Conservation (phyloP, 2,113 vertebrate genomes). For the Rhinogobius similis region DNA sequence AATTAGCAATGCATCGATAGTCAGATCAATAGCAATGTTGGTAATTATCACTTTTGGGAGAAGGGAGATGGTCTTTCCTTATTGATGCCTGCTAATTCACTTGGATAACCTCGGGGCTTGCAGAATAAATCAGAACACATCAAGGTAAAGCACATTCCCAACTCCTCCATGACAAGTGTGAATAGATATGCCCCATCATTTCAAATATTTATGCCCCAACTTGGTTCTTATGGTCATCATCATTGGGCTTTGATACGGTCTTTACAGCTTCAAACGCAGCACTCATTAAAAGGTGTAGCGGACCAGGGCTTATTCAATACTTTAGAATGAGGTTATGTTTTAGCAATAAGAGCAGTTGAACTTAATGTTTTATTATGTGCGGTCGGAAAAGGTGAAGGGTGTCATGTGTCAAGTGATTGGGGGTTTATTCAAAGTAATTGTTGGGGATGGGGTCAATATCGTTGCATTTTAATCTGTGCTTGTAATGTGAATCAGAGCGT, state of each 20-base stretch:
- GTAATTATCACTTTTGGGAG: slow-evolving; percentile 84
- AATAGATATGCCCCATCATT: slow-evolving; percentile 56
- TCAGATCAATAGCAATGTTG: slow-evolving; percentile 78
- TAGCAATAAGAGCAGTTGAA: neutral
- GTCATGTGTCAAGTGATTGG: neutral
- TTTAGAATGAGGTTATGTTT: slow-evolving; percentile 1
- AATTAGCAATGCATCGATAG: slow-evolving; percentile 81
- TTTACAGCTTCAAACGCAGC: slow-evolving; percentile 27
- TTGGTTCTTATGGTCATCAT: slow-evolving; percentile 22
- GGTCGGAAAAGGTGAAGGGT: neutral
- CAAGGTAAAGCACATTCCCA: slow-evolving; percentile 67
- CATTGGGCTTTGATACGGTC: slow-evolving; percentile 32
- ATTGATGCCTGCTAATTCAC: slow-evolving; percentile 73
- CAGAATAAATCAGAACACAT: slow-evolving; percentile 76
- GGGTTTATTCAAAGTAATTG: neutral
- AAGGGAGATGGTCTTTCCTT: slow-evolving; percentile 73
- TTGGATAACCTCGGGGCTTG: slow-evolving; percentile 62
- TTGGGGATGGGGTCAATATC: neutral
- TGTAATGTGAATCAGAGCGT: neutral
- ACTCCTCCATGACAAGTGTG: slow-evolving; percentile 65
- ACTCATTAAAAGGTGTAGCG: slow-evolving; percentile 20
- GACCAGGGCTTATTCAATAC: slow-evolving; percentile 9
- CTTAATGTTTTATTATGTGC: slow-evolving; percentile 3
- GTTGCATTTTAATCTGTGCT: neutral
- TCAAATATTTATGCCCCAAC: slow-evolving; percentile 60